Evolutionary conservation across 2,113 vertebrate species (phyloP).

Genomic region (Vanacampus margaritifer): DNA sequence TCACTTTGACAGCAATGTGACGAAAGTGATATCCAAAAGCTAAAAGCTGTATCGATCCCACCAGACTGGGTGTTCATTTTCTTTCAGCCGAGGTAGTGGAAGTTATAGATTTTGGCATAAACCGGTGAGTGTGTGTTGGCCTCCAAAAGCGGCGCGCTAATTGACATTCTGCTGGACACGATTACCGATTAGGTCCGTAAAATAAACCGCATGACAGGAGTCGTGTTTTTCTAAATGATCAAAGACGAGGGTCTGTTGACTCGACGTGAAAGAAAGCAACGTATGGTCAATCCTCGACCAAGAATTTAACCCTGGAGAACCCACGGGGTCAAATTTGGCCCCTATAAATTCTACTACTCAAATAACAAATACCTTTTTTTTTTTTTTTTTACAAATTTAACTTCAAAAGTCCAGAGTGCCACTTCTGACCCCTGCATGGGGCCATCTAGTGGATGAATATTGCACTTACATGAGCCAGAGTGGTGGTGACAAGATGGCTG

Average conservation of each 20-base stretch:
- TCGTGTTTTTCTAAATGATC: not conserved
- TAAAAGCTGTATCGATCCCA: conserved; percentile 53
- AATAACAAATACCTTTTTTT: no score
- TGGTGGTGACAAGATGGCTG: no score
- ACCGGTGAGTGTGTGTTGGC: not conserved
- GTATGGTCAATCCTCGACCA: no score
- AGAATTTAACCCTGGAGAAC: no score
- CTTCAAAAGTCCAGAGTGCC: no score
- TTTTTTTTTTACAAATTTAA: no score
- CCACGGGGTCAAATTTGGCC: no score
- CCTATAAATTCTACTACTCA: no score
- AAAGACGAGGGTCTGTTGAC: not conserved
- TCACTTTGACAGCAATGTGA: conserved; percentile 31
- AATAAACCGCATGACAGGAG: not conserved
- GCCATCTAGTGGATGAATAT: no score
- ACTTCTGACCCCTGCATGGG: no score
- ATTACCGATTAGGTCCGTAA: not conserved
- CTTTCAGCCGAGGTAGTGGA: not conserved
- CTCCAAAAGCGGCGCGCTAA: not conserved
- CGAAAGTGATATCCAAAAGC: conserved; percentile 44
- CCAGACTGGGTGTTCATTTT: conserved; percentile 1
- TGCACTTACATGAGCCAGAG: no score
- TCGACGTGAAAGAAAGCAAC: no score
- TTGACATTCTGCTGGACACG: not conserved
- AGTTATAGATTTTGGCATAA: not conserved